Evolutionary conservation across 1,140 invertebrate species (phyloP).

Genomic region (Nixonia krombeini): DNA sequence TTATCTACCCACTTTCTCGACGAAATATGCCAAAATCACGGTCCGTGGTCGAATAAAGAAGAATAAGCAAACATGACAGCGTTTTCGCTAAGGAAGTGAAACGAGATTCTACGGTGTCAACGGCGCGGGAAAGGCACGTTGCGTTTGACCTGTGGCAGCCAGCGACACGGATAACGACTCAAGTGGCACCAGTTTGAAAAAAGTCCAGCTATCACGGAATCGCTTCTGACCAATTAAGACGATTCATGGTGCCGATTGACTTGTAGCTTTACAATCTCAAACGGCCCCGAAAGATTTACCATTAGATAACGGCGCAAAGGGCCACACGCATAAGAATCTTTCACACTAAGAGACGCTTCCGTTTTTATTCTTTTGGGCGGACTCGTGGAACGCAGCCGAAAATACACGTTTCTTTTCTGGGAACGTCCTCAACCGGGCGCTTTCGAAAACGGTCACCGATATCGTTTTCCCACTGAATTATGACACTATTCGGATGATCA

Average conservation of each 20-base stretch:
- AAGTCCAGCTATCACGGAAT: background rate
- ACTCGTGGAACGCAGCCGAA: background rate
- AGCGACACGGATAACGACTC: background rate
- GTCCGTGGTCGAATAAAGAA: no score
- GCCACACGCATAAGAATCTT: background rate
- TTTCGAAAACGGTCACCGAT: no score
- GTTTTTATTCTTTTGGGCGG: background rate
- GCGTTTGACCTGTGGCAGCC: background rate
- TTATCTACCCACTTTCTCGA: no score
- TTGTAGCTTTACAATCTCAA: background rate
- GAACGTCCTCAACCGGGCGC: no score
- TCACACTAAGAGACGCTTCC: background rate
- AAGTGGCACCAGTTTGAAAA: background rate
- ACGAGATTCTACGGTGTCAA: no score
- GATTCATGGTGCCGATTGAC: constrained; percentile 6
- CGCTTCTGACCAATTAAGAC: constrained; percentile 1
- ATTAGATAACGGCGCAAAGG: background rate
- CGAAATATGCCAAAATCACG: no score
- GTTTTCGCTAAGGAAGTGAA: no score
- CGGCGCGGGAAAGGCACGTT: background rate
- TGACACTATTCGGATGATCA: no score
- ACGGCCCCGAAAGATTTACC: background rate
- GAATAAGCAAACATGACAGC: no score
- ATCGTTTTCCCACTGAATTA: no score
- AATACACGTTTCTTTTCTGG: no score